phyloP scores from a whole-genome alignment of 2,113 vertebrate species.

The Crocuta crocuta region DNA sequence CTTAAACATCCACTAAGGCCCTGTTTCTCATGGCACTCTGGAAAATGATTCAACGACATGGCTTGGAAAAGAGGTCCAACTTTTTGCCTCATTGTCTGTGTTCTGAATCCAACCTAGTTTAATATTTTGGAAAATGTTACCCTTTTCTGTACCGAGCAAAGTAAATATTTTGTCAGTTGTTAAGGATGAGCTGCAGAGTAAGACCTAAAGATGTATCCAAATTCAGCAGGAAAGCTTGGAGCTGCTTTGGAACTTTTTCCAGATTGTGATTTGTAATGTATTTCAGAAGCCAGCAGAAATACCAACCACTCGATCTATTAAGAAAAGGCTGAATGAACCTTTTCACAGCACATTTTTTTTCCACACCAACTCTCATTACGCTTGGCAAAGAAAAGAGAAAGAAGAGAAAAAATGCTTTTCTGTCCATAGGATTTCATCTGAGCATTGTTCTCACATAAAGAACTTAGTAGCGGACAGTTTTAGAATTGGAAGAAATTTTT shows the following conservation, averaged over 20 bases:
- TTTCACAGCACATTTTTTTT: slow-evolving; percentile 84
- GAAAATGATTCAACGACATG: slow-evolving; percentile 88
- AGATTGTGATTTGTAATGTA: slow-evolving; percentile 87
- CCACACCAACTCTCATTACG: slow-evolving; percentile 69
- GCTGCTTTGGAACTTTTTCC: slow-evolving; percentile 88
- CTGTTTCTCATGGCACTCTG: slow-evolving; percentile 86
- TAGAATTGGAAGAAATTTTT: slow-evolving; percentile 24
- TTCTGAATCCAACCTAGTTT: slow-evolving; percentile 89
- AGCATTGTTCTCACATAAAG: slow-evolving; percentile 32
- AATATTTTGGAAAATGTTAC: slow-evolving; percentile 91
- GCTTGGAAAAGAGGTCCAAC: slow-evolving; percentile 84
- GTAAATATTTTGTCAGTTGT: slow-evolving; percentile 96
- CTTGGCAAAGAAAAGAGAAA: slow-evolving; percentile 62
- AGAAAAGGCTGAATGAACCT: slow-evolving; percentile 87
- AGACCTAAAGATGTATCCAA: slow-evolving; percentile 87
- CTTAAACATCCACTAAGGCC: slow-evolving; percentile 69
- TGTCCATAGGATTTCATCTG: slow-evolving; percentile 36
- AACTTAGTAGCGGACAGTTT: slow-evolving; percentile 21
- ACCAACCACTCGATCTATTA: slow-evolving; percentile 84
- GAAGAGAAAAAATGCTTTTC: slow-evolving; percentile 57
- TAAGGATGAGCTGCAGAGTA: slow-evolving; percentile 91
- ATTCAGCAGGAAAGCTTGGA: slow-evolving; percentile 89
- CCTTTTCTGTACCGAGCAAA: slow-evolving; percentile 87
- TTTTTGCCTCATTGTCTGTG: slow-evolving; percentile 90
- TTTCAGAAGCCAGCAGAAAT: slow-evolving; percentile 89